Percentiles rank a stretch among this genome's conserved stretches.
Conservation (phyloP, 2,113 vertebrate species). For the Artemisiospiza belli region DNA sequence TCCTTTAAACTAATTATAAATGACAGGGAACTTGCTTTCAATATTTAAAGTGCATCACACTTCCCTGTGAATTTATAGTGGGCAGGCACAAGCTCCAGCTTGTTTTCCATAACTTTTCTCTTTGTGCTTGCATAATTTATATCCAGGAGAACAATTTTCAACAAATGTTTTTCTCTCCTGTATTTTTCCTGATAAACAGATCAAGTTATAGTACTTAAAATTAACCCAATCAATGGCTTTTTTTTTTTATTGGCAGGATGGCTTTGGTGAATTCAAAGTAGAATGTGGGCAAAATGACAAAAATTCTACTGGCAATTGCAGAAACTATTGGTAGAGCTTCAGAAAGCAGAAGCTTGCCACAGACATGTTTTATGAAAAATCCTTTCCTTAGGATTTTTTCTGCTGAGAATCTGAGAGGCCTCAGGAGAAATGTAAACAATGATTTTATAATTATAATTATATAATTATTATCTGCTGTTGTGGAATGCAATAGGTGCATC, state of each 20-base stretch:
- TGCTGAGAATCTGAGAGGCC: too few relatives aligned
- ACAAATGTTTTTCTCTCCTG: neutral
- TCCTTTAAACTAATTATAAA: conserved; percentile 48
- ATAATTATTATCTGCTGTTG: too few relatives aligned
- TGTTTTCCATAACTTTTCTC: conserved; percentile 26
- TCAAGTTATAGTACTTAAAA: neutral
- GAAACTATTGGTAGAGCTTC: neutral
- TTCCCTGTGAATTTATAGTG: conserved; percentile 4
- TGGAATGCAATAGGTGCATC: too few relatives aligned
- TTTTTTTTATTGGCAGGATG: neutral
- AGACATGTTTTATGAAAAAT: too few relatives aligned
- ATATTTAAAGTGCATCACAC: neutral
- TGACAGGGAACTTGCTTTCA: conserved; percentile 21
- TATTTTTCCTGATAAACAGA: neutral
- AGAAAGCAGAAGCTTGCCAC: neutral
- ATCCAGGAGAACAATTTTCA: neutral
- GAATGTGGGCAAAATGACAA: neutral
- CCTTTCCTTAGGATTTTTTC: too few relatives aligned
- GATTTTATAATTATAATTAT: too few relatives aligned
- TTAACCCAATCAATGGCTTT: neutral
- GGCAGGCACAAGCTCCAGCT: neutral
- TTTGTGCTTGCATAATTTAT: conserved; percentile 27
- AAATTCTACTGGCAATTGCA: neutral
- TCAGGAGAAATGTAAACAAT: too few relatives aligned
- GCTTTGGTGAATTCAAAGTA: neutral